phyloP scores from a whole-genome alignment of 2,888 invertebrate species.

The Galeopsomyia nigrocyanea region DNA sequence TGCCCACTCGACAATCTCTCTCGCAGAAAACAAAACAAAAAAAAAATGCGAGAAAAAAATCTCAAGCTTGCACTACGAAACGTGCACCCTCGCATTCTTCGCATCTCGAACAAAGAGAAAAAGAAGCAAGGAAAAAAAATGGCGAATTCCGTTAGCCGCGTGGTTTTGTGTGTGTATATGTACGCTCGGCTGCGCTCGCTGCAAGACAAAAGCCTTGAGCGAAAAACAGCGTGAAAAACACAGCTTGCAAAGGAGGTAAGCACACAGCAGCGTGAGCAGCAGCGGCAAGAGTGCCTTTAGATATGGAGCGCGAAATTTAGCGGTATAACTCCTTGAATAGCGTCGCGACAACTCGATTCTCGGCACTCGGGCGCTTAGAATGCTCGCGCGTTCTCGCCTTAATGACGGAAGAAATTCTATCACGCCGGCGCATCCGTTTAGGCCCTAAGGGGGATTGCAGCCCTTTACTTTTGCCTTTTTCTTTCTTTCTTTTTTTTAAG shows the following conservation, averaged over 20 bases:
- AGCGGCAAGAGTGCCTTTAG: slow-evolving; percentile 2
- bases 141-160: slow-evolving; percentile 20
- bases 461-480: background rate
- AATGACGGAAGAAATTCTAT: slow-evolving; percentile 70
- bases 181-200: too few relatives aligned
- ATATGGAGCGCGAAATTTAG: slow-evolving; percentile 20
- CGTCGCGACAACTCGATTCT: slow-evolving; percentile 28
- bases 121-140: background rate
- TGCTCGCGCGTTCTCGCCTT: slow-evolving; percentile 50
- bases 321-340: slow-evolving; percentile 36
- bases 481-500: background rate
- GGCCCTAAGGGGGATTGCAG: slow-evolving; percentile 46
- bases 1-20: too few relatives aligned
- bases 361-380: slow-evolving; percentile 32
- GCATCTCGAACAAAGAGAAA: too few relatives aligned
- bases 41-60: background rate
- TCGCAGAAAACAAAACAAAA: too few relatives aligned
- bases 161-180: background rate
- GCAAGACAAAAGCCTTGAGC: background rate
- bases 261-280: slow-evolving; percentile 14
- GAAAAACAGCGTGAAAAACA: background rate
- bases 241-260: background rate
- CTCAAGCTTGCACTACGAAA: too few relatives aligned
- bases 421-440: slow-evolving; percentile 66
- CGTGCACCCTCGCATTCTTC: too few relatives aligned